Evolutionary conservation across 2,113 vertebrate species (phyloP), one percentile per base, ranked within the genome.

Genomic region (Vimba vimba): DNA sequence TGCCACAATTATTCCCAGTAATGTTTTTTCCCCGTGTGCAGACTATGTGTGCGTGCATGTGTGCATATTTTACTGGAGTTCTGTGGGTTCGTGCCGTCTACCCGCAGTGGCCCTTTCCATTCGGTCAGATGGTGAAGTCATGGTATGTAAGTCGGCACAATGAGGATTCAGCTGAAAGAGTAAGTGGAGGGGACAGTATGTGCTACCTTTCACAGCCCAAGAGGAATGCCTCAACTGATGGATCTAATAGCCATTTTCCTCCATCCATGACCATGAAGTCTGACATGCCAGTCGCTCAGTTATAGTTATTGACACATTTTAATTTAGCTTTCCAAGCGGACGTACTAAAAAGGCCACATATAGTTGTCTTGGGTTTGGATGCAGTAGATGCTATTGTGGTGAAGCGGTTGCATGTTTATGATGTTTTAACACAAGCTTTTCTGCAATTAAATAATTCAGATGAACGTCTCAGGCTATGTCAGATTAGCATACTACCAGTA

Each of bases 61-160:
- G 47, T 23, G 25, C 30, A 81, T 90, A 80, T 93, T 94, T 94
- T 89, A 93, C 89, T 89, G 91, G 88, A 87, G 86, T 88, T 90
- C 87, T 92, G 94, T 52, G 91, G 91, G 88, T 90, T 92, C n/a
- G 27, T 85, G 87, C 87, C 64, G 91, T 94, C 92, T 92, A 90
- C 91, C 94, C 93, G 86, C 90, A 83, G 89, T 78, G 91, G 90
- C 91, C 33, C 92, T 95, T 95, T 95, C 93, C 93, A 94, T 92
- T 92, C 90, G 87, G 92, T 94, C 93, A 94, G 89, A 88, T 89
- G 93, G 90, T 94, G 93, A 95, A 92, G 90, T 94, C 92, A 93
- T 92, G 47, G 86, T 87, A 80, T 85, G 92, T 82, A 80, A 90
- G 88, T 90, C 86, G 85, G 91, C 88, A 91, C 88, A 90, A 90